A percentile compares a stretch with the other conserved stretches of the same genome.
Evolutionary conservation across 2,113 vertebrate genomes (phyloP).

Genomic region (Ibidorhyncha struthersii): DNA sequence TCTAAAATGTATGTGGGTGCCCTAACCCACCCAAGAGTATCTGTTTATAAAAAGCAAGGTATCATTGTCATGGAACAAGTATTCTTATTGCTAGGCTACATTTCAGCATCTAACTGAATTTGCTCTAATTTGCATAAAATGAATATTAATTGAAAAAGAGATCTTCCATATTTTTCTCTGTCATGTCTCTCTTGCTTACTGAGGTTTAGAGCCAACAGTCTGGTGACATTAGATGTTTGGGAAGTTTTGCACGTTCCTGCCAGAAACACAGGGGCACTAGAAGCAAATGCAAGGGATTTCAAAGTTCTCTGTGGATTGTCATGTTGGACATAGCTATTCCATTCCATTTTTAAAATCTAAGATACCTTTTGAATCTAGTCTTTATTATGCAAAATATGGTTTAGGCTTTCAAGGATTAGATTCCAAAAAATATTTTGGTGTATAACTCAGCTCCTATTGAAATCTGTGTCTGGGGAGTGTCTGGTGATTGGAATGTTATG

Average conservation of each 20-base stretch:
- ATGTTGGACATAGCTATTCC: not conserved
- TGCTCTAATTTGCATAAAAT: not conserved
- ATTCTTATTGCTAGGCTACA: not conserved
- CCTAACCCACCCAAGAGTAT: not conserved
- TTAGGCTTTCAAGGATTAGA: not conserved
- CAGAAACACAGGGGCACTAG: not conserved
- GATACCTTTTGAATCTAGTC: not conserved
- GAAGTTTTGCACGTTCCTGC: not conserved
- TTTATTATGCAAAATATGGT: not conserved
- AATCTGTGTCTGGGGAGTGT: not conserved
- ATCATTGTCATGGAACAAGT: not conserved
- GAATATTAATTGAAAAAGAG: not conserved
- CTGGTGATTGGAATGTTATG: not conserved
- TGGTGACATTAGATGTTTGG: not conserved
- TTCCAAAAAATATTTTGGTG: not conserved
- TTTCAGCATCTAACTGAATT: not conserved
- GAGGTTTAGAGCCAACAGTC: not conserved
- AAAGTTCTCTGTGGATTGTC: not conserved
- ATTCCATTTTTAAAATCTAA: not conserved
- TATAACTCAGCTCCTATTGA: not conserved
- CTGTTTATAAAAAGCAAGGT: not conserved
- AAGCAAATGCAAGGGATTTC: rapidly evolving
- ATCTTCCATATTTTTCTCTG: not conserved
- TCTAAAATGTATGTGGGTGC: not conserved
- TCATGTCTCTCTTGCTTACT: not conserved